Conservation (phyloP, 2,797 vertebrate genomes). For the Melanitta fusca region DNA sequence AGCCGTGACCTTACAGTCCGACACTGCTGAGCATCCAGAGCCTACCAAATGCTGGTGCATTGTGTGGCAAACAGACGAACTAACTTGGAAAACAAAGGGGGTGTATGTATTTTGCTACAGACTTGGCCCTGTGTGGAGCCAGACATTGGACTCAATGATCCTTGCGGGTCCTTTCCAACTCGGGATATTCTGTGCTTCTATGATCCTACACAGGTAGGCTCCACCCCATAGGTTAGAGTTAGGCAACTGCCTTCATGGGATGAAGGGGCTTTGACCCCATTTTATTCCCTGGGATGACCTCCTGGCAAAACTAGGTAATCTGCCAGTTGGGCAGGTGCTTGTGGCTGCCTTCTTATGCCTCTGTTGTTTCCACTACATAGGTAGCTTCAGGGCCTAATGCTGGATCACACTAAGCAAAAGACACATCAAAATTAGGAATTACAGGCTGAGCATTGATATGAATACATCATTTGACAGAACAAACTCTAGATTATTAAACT, state of each 20-base stretch:
- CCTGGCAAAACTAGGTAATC: neutral
- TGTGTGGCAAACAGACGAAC: neutral
- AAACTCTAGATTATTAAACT: neutral
- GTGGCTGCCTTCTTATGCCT: neutral
- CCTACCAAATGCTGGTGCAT: neutral
- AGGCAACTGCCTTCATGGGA: neutral
- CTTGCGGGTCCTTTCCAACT: neutral
- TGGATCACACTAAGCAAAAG: neutral
- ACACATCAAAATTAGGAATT: neutral
- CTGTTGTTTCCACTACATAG: neutral
- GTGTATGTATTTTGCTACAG: neutral
- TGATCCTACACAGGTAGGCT: neutral
- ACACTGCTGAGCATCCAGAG: neutral
- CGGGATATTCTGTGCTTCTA: neutral
- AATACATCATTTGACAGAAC: neutral
- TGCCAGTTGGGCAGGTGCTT: neutral
- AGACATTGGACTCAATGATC: neutral
- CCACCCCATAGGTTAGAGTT: neutral
- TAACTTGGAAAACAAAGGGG: neutral
- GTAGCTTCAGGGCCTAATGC: neutral
- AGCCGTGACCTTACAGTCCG: neutral
- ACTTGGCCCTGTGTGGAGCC: neutral
- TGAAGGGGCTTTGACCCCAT: neutral
- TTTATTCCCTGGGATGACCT: neutral
- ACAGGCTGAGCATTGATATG: neutral